Evolutionary conservation across 1,140 invertebrate genomes (phyloP), one percentile per base, ranked within the genome.

Genomic region (Samia ricini): DNA sequence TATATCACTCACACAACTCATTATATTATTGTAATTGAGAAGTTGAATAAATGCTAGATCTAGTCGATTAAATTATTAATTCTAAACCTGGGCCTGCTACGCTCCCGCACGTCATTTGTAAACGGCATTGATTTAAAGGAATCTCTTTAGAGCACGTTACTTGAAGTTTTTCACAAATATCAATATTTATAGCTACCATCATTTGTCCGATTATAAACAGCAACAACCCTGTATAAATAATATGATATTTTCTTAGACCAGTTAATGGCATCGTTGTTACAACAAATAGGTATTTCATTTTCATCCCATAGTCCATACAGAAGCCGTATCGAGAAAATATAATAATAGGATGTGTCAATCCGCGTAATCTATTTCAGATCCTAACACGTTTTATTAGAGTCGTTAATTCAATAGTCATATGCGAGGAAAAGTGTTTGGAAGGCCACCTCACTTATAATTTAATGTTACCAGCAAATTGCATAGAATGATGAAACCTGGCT

Each of bases 381-480:
- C 29, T 61, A 66, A 51, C 49, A 23, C 50, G 60, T 61, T 26
- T 12, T 19, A 12, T 36, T 36, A 57, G 20, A 57, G 56, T 57
- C 2, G 15, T 20, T 26, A 57, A 36, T 57, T 20, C n/a, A 36
- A 57, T 8, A 18, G n/a, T 20, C 7, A 57, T 36, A 4, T 19
- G 5, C n/a, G 19, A 29, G 21, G 26, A 29, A 36, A 36, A 60
- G 61, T 67, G 24, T 50, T 50, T 22, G 18, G 29, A 36, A 29
- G 26, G 20, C 24, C 26, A 49, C 29, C 48, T 64, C 58, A 57
- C 55, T 63, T 60, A 65, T 69, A 69, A 69, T 68, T 63, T 65
- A 63, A 71, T 71, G 69, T 60, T 60, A 21, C 56, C 64, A 69
- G 60, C 48, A 75, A 75, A 75, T 75, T 72, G 72, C 70, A 70